phyloP scores from a whole-genome alignment of 30 jellyfish, hydroid and myxozoan species.

The Aurelia sp. region DNA sequence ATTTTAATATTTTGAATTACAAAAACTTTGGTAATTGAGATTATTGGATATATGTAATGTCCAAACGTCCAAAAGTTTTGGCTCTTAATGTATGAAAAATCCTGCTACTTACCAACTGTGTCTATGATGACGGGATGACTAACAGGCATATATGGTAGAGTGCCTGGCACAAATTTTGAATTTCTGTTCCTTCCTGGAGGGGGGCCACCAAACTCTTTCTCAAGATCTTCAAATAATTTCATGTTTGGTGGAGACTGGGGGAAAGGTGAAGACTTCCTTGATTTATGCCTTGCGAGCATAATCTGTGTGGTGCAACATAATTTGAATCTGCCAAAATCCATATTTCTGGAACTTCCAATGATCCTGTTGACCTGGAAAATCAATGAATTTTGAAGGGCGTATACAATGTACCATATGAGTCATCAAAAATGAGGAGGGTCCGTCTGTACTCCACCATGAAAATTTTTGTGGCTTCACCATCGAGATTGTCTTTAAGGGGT shows the following conservation, averaged over 20 bases:
- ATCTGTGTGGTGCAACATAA: slow-evolving; percentile 1
- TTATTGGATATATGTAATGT: not conserved
- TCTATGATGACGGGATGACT: slow-evolving; percentile 45
- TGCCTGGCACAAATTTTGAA: slow-evolving; percentile 22
- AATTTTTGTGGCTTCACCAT: too few species aligned
- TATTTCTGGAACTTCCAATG: too few species aligned
- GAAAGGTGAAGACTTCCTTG: slow-evolving; percentile 33
- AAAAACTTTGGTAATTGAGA: too few species aligned
- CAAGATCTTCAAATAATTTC: slow-evolving; percentile 53
- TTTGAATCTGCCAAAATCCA: not conserved
- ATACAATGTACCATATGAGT: too few species aligned
- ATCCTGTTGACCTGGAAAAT: too few species aligned
- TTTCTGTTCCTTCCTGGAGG: slow-evolving; percentile 47
- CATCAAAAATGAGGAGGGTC: too few species aligned
- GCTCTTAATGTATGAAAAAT: not conserved
- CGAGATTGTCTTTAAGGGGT: too few species aligned
- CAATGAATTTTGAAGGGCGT: too few species aligned
- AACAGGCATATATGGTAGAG: slow-evolving; percentile 47
- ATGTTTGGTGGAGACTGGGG: slow-evolving; percentile 13
- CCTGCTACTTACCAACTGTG: slow-evolving; percentile 53
- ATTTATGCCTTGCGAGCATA: slow-evolving; percentile 21
- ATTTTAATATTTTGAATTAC: too few species aligned
- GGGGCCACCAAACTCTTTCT: slow-evolving; percentile 56
- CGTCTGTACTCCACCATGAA: too few species aligned
- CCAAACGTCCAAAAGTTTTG: not conserved